Evolutionary conservation across 2,888 invertebrate genomes (phyloP).

Genomic region (Chrysolina haemoptera): DNA sequence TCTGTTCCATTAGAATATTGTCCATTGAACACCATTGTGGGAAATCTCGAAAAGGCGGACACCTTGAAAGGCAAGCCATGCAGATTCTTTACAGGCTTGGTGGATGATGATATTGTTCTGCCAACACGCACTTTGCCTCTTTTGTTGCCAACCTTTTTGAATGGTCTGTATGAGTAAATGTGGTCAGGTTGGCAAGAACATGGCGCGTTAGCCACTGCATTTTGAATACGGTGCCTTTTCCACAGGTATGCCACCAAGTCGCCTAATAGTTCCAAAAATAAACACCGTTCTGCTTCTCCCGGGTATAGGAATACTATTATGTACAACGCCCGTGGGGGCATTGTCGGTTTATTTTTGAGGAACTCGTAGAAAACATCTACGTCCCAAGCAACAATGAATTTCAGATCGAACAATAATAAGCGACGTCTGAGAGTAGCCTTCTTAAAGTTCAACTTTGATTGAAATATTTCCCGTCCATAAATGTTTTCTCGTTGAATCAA

Average conservation of each 20-base stretch:
- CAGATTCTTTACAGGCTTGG: background rate
- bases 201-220: background rate
- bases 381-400: background rate
- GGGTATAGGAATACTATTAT: background rate
- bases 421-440: background rate
- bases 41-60: background rate
- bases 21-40: background rate
- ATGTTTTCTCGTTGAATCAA: background rate
- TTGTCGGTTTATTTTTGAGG: background rate
- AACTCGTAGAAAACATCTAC: background rate
- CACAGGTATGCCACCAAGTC: background rate
- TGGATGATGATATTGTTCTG: background rate
- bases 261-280: too few relatives aligned
- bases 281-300: background rate
- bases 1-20: constrained; percentile 62
- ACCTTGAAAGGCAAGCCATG: background rate
- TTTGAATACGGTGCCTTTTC: background rate
- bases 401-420: background rate
- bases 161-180: background rate
- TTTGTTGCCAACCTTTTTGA: background rate
- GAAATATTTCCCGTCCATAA: too few relatives aligned
- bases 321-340: background rate
- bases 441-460: background rate
- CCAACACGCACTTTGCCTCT: background rate
- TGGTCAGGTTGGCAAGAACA: background rate